Conservation (phyloP, 2,888 invertebrate genomes). For the Hemistola chrysoprasaria region DNA sequence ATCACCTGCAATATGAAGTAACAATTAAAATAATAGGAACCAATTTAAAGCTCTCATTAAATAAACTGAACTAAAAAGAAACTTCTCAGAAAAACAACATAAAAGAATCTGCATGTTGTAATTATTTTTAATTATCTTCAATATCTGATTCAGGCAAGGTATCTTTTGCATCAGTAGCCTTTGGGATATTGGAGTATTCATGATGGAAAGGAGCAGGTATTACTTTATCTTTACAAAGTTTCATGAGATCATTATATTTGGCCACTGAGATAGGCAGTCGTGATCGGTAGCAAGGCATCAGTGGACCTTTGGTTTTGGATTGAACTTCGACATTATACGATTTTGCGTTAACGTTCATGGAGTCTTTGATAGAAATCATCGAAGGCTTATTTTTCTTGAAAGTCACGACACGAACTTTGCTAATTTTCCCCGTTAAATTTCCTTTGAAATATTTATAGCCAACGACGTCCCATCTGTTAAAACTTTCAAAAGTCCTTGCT, state of each 20-base stretch:
- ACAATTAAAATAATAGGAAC: slow-evolving; percentile 4
- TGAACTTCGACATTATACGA: slow-evolving; percentile 23
- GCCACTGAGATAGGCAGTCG: slow-evolving; percentile 21
- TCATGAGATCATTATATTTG: slow-evolving; percentile 25
- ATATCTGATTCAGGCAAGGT: slow-evolving; percentile 24
- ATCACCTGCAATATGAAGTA: slow-evolving; percentile 1
- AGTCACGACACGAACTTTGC: slow-evolving; percentile 27
- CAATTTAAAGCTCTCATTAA: slow-evolving; percentile 1
- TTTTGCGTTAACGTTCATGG: slow-evolving; percentile 18
- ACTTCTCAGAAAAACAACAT: no score
- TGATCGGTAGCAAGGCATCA: slow-evolving; percentile 26
- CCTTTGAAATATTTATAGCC: slow-evolving; percentile 32
- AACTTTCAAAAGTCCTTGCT: slow-evolving; percentile 22
- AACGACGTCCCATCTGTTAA: slow-evolving; percentile 28
- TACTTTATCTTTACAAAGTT: slow-evolving; percentile 24
- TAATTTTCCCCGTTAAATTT: slow-evolving; percentile 30
- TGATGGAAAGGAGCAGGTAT: slow-evolving; percentile 22
- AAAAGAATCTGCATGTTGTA: no score
- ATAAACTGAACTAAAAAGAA: no score
- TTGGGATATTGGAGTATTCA: slow-evolving; percentile 18
- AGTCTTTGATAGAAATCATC: slow-evolving; percentile 18
- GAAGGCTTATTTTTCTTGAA: slow-evolving; percentile 24
- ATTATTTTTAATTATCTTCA: slow-evolving; percentile 16
- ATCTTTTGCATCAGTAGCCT: slow-evolving; percentile 15
- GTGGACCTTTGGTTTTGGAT: slow-evolving; percentile 23